Conservation (phyloP, 2,797 vertebrate species). For the Bovichtus variegatus region DNA sequence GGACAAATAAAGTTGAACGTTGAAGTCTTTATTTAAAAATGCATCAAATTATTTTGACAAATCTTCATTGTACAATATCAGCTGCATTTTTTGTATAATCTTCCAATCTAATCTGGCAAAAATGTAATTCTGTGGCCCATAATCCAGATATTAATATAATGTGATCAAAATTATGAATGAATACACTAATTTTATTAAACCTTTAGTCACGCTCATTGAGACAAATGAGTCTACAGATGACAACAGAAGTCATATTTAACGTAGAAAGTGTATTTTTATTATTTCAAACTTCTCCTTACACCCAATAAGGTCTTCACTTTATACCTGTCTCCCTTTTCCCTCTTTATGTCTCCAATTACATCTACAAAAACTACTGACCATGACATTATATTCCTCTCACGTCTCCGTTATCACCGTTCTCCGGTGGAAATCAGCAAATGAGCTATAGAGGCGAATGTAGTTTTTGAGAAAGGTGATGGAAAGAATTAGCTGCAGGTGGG, state of each 20-base stretch:
- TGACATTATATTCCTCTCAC: slow-evolving; percentile 13
- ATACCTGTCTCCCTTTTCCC: slow-evolving; percentile 61
- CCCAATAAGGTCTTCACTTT: slow-evolving; percentile 59
- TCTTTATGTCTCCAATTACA: slow-evolving; percentile 33
- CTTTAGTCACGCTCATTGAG: not conserved
- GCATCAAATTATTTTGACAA: slow-evolving; percentile 3
- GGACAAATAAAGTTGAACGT: too few relatives aligned
- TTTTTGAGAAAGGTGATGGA: slow-evolving; percentile 12
- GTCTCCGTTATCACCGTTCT: slow-evolving; percentile 16
- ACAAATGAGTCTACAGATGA: slow-evolving; percentile 39
- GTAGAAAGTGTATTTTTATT: slow-evolving; percentile 84
- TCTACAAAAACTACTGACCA: slow-evolving; percentile 39
- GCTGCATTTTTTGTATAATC: slow-evolving; percentile 42
- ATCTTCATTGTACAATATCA: slow-evolving; percentile 9
- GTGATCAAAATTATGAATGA: slow-evolving; percentile 31
- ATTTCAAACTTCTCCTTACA: slow-evolving; percentile 77
- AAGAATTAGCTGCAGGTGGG: slow-evolving; percentile 28
- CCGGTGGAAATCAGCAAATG: slow-evolving; percentile 22
- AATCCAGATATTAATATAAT: slow-evolving; percentile 45
- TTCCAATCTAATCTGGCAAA: slow-evolving; percentile 34
- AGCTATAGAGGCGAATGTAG: slow-evolving; percentile 30
- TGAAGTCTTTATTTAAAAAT: not conserved
- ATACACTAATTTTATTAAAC: slow-evolving; percentile 43
- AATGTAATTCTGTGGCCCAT: slow-evolving; percentile 15
- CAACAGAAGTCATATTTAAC: slow-evolving; percentile 58